These are phyloP conservation scores for Brachyhypopomus gauderio DNA, from an alignment of 2,113 vertebrate species.

Conservation along the genomic window DNA sequence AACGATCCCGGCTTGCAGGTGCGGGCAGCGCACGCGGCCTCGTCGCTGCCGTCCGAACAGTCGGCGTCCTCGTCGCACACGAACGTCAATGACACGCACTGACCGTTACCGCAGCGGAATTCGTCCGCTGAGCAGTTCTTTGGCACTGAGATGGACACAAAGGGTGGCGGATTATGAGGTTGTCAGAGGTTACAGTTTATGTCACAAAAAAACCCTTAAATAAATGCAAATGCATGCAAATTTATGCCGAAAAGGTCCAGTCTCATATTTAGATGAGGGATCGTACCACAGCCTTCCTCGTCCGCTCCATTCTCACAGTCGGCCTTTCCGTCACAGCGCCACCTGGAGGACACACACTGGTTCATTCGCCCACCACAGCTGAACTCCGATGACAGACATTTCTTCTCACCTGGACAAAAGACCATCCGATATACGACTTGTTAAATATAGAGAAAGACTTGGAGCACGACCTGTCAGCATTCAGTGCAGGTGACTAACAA, in stretches of 20 bases:
- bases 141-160: slow-evolving; percentile 61
- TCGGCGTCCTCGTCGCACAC: slow-evolving; percentile 81
- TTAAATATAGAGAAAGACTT: not conserved
- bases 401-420: slow-evolving; percentile 67
- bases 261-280: not conserved
- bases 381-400: slow-evolving; percentile 71
- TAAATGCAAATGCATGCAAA: no score
- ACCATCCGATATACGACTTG: not conserved
- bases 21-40: slow-evolving; percentile 68
- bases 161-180: no score
- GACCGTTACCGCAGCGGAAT: slow-evolving; percentile 78
- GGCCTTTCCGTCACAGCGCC: slow-evolving; percentile 79
- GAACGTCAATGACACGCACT: slow-evolving; percentile 75
- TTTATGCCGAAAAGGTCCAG: not conserved
- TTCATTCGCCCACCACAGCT: slow-evolving; percentile 72
- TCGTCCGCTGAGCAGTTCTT: slow-evolving; percentile 68
- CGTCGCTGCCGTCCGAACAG: slow-evolving; percentile 82
- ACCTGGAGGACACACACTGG: slow-evolving; percentile 75
- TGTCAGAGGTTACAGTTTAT: no score
- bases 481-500: slow-evolving; percentile 22
- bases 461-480: no score
- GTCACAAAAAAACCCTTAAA: no score
- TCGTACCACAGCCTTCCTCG: slow-evolving; percentile 80
- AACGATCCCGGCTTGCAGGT: slow-evolving; percentile 73
- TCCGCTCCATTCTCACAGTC: slow-evolving; percentile 82